phyloP scores from a whole-genome alignment of 2,113 vertebrate species.

The Anhinga anhinga region DNA sequence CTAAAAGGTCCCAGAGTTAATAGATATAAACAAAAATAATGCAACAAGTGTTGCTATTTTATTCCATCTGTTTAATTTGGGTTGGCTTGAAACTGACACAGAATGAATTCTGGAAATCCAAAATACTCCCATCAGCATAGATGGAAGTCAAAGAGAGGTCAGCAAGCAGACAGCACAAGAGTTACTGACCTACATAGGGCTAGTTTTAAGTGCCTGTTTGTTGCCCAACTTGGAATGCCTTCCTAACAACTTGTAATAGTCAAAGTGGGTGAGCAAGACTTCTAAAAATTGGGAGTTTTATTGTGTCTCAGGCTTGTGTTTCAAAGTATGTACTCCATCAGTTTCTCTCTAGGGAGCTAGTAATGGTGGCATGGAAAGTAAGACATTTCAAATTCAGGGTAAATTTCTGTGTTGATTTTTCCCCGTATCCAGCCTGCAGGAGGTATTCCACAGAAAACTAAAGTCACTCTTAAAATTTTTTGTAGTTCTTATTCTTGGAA shows the following conservation, averaged over 20 bases:
- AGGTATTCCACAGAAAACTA: not conserved
- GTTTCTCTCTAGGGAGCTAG: not conserved
- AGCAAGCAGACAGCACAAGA: not conserved
- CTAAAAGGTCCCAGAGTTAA: not conserved
- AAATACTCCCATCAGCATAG: not conserved
- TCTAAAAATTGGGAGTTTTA: not conserved
- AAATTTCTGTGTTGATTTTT: not conserved
- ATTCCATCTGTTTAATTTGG: not conserved
- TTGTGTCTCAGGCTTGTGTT: not conserved
- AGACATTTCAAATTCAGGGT: not conserved
- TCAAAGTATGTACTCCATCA: not conserved
- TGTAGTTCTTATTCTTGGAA: constrained; percentile 12
- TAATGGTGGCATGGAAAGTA: not conserved
- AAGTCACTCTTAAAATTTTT: not conserved
- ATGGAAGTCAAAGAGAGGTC: not conserved
- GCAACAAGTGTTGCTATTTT: not conserved
- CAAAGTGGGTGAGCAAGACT: not conserved
- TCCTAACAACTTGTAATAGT: not conserved
- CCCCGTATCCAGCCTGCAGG: not conserved
- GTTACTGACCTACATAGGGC: not conserved
- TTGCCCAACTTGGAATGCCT: not conserved
- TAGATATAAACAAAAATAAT: not conserved
- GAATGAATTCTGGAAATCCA: constrained; percentile 15
- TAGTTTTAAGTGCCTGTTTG: not conserved
- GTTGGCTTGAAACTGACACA: not conserved